Percentiles rank a stretch among this genome's conserved stretches.
These are phyloP conservation scores for Drosophila villosipedis DNA, from an alignment of 2,888 invertebrate genomes.

Conservation along the genomic window DNA sequence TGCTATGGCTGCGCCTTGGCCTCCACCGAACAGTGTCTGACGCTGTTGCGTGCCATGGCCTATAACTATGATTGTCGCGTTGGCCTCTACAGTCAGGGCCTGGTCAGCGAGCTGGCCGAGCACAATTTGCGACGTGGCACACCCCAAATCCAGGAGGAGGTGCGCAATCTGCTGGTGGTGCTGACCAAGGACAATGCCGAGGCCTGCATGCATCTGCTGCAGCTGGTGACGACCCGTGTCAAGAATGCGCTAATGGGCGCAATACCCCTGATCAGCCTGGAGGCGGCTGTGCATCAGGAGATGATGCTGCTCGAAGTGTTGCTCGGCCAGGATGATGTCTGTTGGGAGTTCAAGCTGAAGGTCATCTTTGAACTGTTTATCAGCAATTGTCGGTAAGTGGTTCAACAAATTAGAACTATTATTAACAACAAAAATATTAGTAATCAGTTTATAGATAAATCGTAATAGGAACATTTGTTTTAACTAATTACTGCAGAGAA, in stretches of 20 bases:
- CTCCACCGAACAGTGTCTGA: slow-evolving; percentile 97
- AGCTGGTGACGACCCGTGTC: slow-evolving; percentile 92
- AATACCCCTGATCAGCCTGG: slow-evolving; percentile 90
- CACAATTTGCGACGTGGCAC: slow-evolving; percentile 95
- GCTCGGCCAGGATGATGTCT: slow-evolving; percentile 96
- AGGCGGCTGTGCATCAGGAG: slow-evolving; percentile 93
- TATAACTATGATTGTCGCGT: slow-evolving; percentile 91
- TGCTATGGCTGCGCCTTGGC: slow-evolving; percentile 96
- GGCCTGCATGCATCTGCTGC: slow-evolving; percentile 88
- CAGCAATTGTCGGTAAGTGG: slow-evolving; percentile 88
- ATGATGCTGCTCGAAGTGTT: slow-evolving; percentile 94
- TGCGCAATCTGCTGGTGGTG: slow-evolving; percentile 94
- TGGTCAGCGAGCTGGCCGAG: slow-evolving; percentile 95
- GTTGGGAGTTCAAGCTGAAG: slow-evolving; percentile 96
- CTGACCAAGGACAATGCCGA: slow-evolving; percentile 95
- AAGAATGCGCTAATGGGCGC: slow-evolving; percentile 92
- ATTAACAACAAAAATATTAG: background rate
- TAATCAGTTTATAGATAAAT: background rate
- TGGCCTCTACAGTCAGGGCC: slow-evolving; percentile 92
- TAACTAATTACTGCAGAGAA: too few relatives aligned
- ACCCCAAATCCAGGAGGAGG: slow-evolving; percentile 94
- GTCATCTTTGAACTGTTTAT: slow-evolving; percentile 95
- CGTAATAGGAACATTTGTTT: background rate
- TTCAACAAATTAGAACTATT: background rate
- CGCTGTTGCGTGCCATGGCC: slow-evolving; percentile 94